Evolutionary conservation across 2,888 invertebrate genomes (phyloP).

Genomic region (Chymomyza fuscimana): DNA sequence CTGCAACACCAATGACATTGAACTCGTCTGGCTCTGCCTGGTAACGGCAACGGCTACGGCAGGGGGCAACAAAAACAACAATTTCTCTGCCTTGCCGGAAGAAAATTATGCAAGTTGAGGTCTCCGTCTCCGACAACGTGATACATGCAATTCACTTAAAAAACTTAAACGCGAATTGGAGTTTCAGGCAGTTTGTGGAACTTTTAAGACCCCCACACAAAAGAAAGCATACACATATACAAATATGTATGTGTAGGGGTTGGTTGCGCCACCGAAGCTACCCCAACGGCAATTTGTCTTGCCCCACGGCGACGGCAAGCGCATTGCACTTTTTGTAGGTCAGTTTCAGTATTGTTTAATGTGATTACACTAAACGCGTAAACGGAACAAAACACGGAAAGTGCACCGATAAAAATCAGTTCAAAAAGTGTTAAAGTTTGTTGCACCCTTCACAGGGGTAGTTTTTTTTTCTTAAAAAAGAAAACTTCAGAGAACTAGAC

Average conservation of each 20-base stretch:
- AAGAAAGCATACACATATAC: neutral
- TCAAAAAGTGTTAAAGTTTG: conserved; percentile 48
- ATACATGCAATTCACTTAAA: neutral
- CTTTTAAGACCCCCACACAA: neutral
- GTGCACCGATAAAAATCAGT: conserved; percentile 52
- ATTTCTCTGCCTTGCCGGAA: conserved; percentile 24
- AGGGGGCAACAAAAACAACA: conserved; percentile 37
- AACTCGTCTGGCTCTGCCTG: conserved; percentile 33
- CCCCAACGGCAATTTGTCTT: neutral
- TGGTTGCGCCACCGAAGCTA: neutral
- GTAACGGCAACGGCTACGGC: conserved; percentile 37
- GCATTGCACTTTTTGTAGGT: conserved; percentile 71
- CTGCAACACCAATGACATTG: conserved; percentile 51
- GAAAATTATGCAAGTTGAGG: conserved; percentile 1
- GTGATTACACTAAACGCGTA: conserved; percentile 57
- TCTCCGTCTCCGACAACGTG: neutral
- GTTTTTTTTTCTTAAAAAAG: neutral
- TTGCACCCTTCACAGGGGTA: conserved; percentile 41
- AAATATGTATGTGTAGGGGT: neutral
- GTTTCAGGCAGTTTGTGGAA: neutral
- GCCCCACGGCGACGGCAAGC: conserved; percentile 17
- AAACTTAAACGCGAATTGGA: neutral
- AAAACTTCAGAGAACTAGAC: neutral
- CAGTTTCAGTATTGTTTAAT: conserved; percentile 60
- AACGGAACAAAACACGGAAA: conserved; percentile 28